These are phyloP conservation scores for Parasteatoda tepidariorum DNA, from an alignment of 1,140 invertebrate genomes.

Conservation along the genomic window DNA sequence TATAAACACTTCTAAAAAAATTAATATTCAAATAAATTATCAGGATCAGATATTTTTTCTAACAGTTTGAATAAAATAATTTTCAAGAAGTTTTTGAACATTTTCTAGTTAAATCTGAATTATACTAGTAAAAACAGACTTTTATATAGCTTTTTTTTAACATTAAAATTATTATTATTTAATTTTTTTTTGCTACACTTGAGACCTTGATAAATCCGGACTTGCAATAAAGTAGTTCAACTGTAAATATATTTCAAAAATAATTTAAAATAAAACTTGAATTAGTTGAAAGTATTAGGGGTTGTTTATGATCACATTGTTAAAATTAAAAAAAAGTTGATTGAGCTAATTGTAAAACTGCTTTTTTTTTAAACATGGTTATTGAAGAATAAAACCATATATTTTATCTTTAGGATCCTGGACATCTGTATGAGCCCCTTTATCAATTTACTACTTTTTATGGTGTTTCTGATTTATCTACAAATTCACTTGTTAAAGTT, in stretches of 20 bases:
- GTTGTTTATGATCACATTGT: neutral
- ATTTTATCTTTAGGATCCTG: neutral
- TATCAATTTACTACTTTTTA: conserved; percentile 35
- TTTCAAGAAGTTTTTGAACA: too few species aligned
- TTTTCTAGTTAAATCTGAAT: too few species aligned
- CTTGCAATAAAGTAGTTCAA: neutral
- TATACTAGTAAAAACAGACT: too few species aligned
- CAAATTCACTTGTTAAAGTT: conserved; percentile 22
- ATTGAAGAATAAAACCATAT: neutral
- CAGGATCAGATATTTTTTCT: too few species aligned
- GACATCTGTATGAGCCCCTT: conserved; percentile 6
- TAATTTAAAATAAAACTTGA: neutral
- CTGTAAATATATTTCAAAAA: neutral
- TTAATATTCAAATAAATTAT: too few species aligned
- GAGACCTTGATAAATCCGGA: too few species aligned
- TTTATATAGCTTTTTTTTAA: too few species aligned
- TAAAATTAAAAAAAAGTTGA: neutral
- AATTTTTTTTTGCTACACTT: too few species aligned
- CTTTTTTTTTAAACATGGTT: neutral
- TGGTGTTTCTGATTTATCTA: conserved; percentile 25
- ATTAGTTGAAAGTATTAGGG: neutral
- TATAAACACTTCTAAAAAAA: too few species aligned
- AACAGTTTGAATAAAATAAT: too few species aligned
- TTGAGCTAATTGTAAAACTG: neutral
- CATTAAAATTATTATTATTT: too few species aligned